A percentile compares a stretch with the other conserved stretches of the same genome.
These are phyloP conservation scores for Trogon melanurus DNA, from an alignment of 2,113 vertebrate genomes.

Conservation along the genomic window DNA sequence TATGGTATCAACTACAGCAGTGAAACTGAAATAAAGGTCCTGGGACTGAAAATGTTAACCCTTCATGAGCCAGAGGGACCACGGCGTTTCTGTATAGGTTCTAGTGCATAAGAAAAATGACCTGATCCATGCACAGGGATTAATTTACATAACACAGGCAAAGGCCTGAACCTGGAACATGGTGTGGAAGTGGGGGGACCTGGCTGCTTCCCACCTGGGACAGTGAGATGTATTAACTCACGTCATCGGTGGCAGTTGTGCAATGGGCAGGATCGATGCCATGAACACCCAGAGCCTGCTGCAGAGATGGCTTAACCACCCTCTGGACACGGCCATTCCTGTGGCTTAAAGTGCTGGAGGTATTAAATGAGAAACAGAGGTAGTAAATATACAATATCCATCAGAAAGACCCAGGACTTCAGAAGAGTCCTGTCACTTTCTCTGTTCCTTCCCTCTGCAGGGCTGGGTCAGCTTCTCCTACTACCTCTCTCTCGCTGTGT, in stretches of 20 bases:
- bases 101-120: neutral
- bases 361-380: neutral
- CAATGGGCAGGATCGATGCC: rapidly evolving
- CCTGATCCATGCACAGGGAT: neutral
- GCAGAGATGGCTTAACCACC: rapidly evolving
- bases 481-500: rapidly evolving
- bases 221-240: neutral
- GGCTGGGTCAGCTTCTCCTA: neutral
- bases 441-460: neutral
- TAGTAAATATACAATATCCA: neutral
- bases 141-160: rapidly evolving
- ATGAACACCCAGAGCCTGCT: neutral
- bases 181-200: too few species aligned
- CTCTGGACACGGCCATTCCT: rapidly evolving
- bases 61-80: neutral
- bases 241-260: rapidly evolving
- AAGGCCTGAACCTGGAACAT: neutral
- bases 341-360: rapidly evolving
- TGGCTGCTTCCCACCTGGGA: neutral
- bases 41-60: neutral
- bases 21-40: neutral
- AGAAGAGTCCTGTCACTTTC: neutral
- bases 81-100: neutral
- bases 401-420: neutral
- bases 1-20: neutral